Conservation (phyloP, 2,888 invertebrate genomes). For the Drosophila leonis region DNA sequence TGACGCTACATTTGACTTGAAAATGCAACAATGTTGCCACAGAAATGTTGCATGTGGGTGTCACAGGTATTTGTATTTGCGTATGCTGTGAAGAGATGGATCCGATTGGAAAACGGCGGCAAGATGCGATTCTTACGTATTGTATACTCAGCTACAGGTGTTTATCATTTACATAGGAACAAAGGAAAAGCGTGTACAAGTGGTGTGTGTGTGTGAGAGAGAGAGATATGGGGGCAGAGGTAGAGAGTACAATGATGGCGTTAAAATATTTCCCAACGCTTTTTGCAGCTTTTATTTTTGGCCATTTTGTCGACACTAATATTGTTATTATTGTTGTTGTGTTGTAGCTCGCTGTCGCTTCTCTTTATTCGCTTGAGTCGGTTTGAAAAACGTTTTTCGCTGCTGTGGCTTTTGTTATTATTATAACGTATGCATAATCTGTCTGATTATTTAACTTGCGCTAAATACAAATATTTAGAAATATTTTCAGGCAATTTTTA, state of each 20-base stretch:
- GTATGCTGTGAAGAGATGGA: constrained; percentile 13
- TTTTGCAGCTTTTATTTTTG: constrained; percentile 60
- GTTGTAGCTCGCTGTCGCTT: constrained; percentile 41
- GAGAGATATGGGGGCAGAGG: not conserved
- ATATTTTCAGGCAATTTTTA: constrained; percentile 71
- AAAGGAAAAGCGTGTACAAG: not conserved
- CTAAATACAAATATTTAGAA: constrained; percentile 80
- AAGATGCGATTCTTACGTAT: constrained; percentile 24
- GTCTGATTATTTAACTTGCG: constrained; percentile 80
- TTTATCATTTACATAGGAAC: constrained; percentile 23
- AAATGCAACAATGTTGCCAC: constrained; percentile 47
- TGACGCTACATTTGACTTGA: constrained; percentile 20
- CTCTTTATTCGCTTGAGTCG: constrained; percentile 49
- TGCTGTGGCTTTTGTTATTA: constrained; percentile 57
- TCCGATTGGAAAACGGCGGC: constrained; percentile 32
- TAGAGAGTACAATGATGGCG: constrained; percentile 52
- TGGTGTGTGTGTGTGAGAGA: not conserved
- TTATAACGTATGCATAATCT: constrained; percentile 73
- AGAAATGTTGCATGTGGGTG: constrained; percentile 31
- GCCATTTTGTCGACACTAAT: constrained; percentile 42
- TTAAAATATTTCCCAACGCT: constrained; percentile 69
- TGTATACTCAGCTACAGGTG: constrained; percentile 55
- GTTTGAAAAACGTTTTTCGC: constrained; percentile 37
- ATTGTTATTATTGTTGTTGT: constrained; percentile 21
- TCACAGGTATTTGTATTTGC: constrained; percentile 22